These are phyloP conservation scores for Teleogryllus oceanicus DNA, from an alignment of 2,888 invertebrate species.

Conservation along the genomic window DNA sequence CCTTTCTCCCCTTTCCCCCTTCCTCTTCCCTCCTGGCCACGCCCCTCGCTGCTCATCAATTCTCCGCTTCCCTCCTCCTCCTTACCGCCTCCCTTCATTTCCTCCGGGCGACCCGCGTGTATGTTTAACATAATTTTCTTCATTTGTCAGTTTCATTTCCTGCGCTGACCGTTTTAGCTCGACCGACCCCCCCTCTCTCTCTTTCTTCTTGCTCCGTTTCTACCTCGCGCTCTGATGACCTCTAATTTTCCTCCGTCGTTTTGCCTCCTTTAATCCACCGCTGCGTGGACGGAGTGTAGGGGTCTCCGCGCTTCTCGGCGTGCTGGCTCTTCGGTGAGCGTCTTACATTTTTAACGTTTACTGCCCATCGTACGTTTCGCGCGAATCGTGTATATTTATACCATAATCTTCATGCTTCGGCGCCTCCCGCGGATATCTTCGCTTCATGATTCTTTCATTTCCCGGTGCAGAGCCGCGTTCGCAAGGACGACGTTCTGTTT, in stretches of 20 bases:
- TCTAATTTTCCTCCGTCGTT: background rate
- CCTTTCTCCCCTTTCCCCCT: too few species aligned
- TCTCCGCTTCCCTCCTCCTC: too few species aligned
- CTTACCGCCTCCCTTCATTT: background rate
- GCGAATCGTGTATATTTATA: background rate
- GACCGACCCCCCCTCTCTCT: background rate
- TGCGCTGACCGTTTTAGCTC: background rate
- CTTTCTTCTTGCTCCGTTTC: background rate
- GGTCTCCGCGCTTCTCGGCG: background rate
- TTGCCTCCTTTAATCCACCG: background rate
- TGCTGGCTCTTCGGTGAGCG: background rate
- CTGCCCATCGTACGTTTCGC: conserved; percentile 9
- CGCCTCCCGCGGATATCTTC: background rate
- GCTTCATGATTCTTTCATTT: background rate
- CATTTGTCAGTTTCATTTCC: conserved; percentile 10
- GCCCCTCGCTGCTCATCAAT: too few species aligned
- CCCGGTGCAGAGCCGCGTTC: background rate
- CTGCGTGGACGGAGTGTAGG: background rate
- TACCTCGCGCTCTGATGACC: background rate
- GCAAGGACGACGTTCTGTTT: background rate
- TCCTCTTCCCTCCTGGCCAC: too few species aligned
- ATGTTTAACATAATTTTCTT: conserved; percentile 18
- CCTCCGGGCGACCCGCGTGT: background rate
- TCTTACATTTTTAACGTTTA: background rate
- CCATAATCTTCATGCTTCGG: conserved; percentile 7